Conservation (phyloP, 2,797 vertebrate species). For the Hypotaenidia philippensis region DNA sequence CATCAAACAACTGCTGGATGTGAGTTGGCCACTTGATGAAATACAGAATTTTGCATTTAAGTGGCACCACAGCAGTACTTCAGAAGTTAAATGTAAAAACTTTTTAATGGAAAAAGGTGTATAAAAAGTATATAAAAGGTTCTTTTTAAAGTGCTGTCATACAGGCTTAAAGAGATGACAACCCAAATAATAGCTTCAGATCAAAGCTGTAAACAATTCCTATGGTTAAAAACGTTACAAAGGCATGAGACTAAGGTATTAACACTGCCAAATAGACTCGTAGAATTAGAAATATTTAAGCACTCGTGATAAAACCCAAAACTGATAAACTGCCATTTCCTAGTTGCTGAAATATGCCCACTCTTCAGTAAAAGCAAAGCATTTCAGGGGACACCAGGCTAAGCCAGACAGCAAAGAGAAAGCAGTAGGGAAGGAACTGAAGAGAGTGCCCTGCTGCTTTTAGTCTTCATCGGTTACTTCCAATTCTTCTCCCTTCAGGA, state of each 20-base stretch:
- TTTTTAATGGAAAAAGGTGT: neutral
- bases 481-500: neutral
- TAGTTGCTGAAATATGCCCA: neutral
- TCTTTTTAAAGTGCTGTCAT: neutral
- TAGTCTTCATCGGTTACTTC: neutral
- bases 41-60: neutral
- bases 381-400: neutral
- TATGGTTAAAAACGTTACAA: neutral
- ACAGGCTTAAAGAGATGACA: neutral
- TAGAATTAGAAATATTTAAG: neutral
- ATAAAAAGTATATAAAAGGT: neutral
- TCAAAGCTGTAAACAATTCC: constrained; percentile 40
- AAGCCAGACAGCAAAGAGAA: neutral
- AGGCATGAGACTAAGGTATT: neutral
- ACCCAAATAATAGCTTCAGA: constrained; percentile 20
- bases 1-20: neutral
- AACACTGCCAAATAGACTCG: neutral
- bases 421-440: neutral
- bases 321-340: neutral
- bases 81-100: neutral
- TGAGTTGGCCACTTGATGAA: neutral
- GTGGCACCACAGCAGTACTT: neutral
- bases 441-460: neutral
- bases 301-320: neutral
- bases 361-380: neutral